Base-by-base conservation (phyloP, 2,797 vertebrate genomes). In the Premnoplex brunnescens region DNA sequence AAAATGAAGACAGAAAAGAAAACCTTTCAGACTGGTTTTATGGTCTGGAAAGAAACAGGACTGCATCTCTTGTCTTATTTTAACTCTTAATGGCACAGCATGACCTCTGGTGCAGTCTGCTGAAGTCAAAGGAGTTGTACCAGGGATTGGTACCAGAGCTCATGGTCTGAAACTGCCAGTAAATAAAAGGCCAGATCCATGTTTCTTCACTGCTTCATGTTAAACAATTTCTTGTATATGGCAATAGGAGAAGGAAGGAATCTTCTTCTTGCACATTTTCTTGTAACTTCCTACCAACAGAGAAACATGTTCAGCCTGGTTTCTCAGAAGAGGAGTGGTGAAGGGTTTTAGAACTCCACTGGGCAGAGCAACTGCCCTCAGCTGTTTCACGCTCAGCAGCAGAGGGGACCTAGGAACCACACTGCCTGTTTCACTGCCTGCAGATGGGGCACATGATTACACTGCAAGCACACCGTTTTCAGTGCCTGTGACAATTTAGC, bases 1-100 rank as follows among this genome's bases (percentile, higher is more conserved):
- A 88, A 92, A 94, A 83, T 52, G 23, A 91, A 75, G 66, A 36
- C 64, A 88, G 46, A 22, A 78, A 92, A 91, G 28, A 89, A 89
- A 96, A 88, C 6, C 16, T 93, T 94, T 89, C 68, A 85, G 36
- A 36, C 26, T 71, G 32, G 14, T 75, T 96, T 96, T 93, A 84
- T 81, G 58, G 30, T 24, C 66, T 88, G 66, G 58, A 97, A 95
- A 95, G 71, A 88, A 93, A 68, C 37, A 80, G 37, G 54, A n/a
- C 59, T 80, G 75, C 21, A 37, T 56, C 36, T 56, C 52, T 89
- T 82, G 59, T 49, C 60, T 92, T 88, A 75, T 49, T 91, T 68
- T 52, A 67, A 21, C 22, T 55, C 78, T 49, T 64, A 77, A 54
- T 46, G n/a, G 30, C 71, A 80, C 24, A 44, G 30, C 2, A 0